Conservation (phyloP, 1,140 invertebrate species). For the Temnothorax longispinosus region DNA sequence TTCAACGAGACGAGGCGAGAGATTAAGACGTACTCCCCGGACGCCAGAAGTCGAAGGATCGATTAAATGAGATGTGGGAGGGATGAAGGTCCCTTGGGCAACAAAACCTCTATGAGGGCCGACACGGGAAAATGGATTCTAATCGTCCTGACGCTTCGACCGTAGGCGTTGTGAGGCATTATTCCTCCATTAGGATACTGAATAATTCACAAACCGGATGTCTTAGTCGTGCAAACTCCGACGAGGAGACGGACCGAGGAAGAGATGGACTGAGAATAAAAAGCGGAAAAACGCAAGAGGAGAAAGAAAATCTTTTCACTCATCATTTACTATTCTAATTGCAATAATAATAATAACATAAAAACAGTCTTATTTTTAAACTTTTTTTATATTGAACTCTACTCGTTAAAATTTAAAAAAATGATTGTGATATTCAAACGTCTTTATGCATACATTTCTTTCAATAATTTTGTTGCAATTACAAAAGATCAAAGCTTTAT, state of each 20-base stretch:
- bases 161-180: constrained; percentile 55
- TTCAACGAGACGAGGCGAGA: constrained; percentile 14
- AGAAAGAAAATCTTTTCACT: neutral
- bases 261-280: neutral
- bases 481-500: neutral
- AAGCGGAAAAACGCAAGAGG: neutral
- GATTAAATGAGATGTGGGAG: constrained; percentile 36
- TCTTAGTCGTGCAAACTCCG: constrained; percentile 39
- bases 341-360: neutral
- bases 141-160: constrained; percentile 58
- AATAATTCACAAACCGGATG: constrained; percentile 68
- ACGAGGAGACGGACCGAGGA: neutral
- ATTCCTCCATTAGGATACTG: constrained; percentile 68
- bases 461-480: neutral
- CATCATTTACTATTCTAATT: neutral
- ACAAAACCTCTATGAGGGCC: constrained; percentile 40
- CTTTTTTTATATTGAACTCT: neutral
- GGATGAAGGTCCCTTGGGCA: constrained; percentile 24
- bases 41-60: constrained; percentile 47
- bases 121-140: constrained; percentile 66
- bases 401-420: neutral
- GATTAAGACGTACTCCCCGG: constrained; percentile 39
- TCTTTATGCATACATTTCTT: neutral
- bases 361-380: neutral
- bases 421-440: neutral